Evolutionary conservation across 2,888 invertebrate species (phyloP).

Genomic region (Meteorus colon): DNA sequence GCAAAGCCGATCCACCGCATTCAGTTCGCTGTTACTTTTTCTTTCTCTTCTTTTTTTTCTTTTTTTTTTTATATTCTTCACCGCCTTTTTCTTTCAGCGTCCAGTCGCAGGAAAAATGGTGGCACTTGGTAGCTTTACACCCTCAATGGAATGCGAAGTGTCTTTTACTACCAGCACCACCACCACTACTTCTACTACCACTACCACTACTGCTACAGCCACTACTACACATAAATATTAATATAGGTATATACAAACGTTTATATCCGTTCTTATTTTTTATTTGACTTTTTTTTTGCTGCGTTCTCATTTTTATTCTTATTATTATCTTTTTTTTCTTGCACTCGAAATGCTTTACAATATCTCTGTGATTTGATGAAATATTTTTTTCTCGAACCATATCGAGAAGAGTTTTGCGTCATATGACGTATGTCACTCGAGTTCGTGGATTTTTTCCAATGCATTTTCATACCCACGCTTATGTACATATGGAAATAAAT

Average conservation of each 20-base stretch:
- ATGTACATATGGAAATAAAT: background rate
- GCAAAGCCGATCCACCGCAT: conserved; percentile 51
- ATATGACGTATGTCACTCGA: conserved; percentile 14
- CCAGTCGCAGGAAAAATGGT: conserved; percentile 13
- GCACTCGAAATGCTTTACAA: background rate
- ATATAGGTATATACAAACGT: background rate
- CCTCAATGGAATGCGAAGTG: conserved; percentile 16
- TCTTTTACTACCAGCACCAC: background rate
- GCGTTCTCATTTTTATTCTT: background rate
- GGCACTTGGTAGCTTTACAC: conserved; percentile 21
- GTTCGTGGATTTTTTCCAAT: background rate
- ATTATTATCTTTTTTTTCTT: too few relatives aligned
- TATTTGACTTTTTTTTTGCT: background rate
- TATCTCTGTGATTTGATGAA: background rate
- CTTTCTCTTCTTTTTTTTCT: background rate
- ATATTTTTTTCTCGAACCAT: background rate
- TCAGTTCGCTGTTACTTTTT: conserved; percentile 27
- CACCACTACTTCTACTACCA: too few relatives aligned
- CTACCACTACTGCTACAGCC: too few relatives aligned
- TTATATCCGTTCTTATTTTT: background rate
- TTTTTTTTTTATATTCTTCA: conserved; percentile 34
- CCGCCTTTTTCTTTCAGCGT: conserved; percentile 15
- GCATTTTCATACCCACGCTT: background rate
- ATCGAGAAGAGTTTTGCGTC: background rate
- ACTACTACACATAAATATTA: background rate